A percentile compares a stretch with the other conserved stretches of the same genome.
Evolutionary conservation across 2,113 vertebrate genomes (phyloP).

Genomic region (Peromyscus polionotus): DNA sequence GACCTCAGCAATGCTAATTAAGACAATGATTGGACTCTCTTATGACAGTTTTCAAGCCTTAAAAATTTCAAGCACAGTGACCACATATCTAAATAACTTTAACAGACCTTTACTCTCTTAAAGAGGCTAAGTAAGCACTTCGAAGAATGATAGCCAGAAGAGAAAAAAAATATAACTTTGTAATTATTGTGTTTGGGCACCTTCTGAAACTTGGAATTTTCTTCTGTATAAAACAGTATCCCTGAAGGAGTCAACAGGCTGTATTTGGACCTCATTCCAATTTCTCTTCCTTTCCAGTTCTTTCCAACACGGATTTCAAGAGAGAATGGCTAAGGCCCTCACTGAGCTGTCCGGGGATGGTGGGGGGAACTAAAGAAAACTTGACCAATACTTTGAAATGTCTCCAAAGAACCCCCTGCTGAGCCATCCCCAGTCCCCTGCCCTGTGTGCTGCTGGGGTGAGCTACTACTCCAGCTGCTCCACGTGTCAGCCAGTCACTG

Average conservation of each 20-base stretch:
- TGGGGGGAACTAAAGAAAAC: constrained; percentile 1
- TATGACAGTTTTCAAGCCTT: constrained; percentile 29
- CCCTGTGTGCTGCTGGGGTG: background rate
- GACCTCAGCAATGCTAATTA: background rate
- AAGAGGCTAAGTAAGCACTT: background rate
- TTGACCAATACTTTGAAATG: background rate
- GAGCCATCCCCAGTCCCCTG: background rate
- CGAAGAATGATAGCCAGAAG: background rate
- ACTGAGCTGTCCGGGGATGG: background rate
- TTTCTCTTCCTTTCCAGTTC: background rate
- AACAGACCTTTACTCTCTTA: background rate
- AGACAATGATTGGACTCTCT: background rate
- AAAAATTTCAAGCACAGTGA: background rate
- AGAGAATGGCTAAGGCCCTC: background rate
- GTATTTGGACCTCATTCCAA: background rate
- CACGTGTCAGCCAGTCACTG: background rate
- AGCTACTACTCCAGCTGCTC: background rate
- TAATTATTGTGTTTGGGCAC: background rate
- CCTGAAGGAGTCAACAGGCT: background rate
- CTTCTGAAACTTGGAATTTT: background rate
- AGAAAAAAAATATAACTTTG: background rate
- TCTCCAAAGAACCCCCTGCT: background rate
- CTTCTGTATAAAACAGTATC: background rate
- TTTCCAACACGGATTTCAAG: background rate
- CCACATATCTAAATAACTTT: background rate